Conservation (phyloP, 2,113 vertebrate species). For the Alethe diademata region DNA sequence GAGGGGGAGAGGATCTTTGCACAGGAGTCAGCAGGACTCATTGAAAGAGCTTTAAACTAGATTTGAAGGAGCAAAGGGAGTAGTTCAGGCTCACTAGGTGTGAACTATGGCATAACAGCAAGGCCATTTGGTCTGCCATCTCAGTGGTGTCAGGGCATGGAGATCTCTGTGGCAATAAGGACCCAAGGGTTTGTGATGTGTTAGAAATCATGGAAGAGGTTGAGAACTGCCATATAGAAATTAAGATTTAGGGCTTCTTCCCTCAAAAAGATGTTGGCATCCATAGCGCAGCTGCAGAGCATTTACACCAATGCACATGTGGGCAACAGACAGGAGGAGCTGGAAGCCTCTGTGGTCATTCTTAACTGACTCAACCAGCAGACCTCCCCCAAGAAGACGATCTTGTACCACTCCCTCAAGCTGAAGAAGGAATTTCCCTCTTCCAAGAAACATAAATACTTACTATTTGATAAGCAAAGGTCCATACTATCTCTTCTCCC, state of each 20-base stretch:
- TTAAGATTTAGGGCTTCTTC: not conserved
- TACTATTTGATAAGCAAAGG: not conserved
- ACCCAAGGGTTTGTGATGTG: not conserved
- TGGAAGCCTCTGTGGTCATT: not conserved
- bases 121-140: not conserved
- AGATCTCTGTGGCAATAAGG: not conserved
- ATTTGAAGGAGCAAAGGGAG: not conserved
- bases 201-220: not conserved
- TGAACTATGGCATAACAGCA: not conserved
- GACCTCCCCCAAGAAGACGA: not conserved
- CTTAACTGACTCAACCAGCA: not conserved
- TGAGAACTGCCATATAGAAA: not conserved
- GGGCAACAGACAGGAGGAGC: not conserved
- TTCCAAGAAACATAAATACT: not conserved
- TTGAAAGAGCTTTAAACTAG: not conserved
- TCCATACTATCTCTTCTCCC: not conserved
- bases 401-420: not conserved
- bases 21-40: not conserved
- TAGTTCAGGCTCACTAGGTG: not conserved
- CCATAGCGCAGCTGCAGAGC: not conserved
- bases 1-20: not conserved
- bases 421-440: not conserved
- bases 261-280: not conserved
- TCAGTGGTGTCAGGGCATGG: not conserved
- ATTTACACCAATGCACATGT: not conserved